Conservation (phyloP, 2,888 invertebrate genomes). For the Anticlea derivata region DNA sequence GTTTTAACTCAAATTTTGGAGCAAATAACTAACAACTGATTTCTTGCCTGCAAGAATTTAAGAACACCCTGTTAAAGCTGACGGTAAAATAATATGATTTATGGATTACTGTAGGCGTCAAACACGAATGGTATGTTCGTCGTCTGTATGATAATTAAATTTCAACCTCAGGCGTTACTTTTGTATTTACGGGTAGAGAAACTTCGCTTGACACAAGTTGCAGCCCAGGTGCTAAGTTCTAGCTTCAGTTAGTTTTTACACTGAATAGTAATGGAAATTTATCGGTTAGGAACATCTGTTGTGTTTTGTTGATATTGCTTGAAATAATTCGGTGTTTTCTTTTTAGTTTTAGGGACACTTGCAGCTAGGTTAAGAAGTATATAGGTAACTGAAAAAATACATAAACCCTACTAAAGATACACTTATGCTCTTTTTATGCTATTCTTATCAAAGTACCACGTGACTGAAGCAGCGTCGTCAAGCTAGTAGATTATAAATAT, state of each 20-base stretch:
- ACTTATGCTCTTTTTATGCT: too few relatives aligned
- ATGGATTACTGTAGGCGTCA: conserved; percentile 69
- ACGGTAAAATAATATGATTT: conserved; percentile 60
- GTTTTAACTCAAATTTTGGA: too few relatives aligned
- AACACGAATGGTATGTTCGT: conserved; percentile 52
- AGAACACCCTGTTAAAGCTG: conserved; percentile 22
- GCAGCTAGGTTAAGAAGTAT: too few relatives aligned
- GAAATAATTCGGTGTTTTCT: too few relatives aligned
- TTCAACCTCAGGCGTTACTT: conserved; percentile 71
- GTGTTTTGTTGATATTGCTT: not conserved
- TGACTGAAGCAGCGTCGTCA: too few relatives aligned
- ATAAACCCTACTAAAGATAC: too few relatives aligned
- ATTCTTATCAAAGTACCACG: too few relatives aligned
- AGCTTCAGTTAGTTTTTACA: conserved; percentile 61
- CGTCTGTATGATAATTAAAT: conserved; percentile 81
- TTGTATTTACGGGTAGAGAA: conserved; percentile 68
- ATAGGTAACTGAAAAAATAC: too few relatives aligned
- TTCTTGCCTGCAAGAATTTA: not conserved
- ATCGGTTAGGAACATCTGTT: conserved; percentile 13
- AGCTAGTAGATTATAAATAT: too few relatives aligned
- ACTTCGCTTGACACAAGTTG: conserved; percentile 68
- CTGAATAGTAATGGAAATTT: conserved; percentile 42
- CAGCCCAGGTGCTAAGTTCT: conserved; percentile 65
- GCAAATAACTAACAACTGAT: too few relatives aligned
- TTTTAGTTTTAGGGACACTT: too few relatives aligned